Conservation (phyloP, 2,113 vertebrate genomes). For the Zosterops borbonicus region DNA sequence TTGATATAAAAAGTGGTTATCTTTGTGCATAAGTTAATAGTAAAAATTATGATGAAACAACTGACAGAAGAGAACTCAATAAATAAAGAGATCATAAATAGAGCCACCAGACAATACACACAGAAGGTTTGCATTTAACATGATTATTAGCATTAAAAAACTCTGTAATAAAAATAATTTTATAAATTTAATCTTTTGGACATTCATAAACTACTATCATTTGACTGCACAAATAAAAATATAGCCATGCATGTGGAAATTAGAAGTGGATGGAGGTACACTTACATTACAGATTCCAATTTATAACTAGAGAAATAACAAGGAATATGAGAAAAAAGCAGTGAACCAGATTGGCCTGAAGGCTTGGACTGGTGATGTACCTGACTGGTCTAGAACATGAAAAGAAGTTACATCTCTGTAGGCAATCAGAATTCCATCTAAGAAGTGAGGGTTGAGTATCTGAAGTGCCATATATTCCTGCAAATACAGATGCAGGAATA, state of each 20-base stretch:
- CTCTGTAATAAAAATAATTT: not conserved
- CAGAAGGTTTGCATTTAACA: not conserved
- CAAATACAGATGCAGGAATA: not conserved
- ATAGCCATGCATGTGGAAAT: not conserved
- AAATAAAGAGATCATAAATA: not conserved
- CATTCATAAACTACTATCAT: not conserved
- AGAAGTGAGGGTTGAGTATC: not conserved
- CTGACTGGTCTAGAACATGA: not conserved
- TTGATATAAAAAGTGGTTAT: not conserved
- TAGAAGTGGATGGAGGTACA: not conserved
- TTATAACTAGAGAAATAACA: not conserved
- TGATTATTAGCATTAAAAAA: not conserved
- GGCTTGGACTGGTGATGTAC: not conserved
- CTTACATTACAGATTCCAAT: not conserved
- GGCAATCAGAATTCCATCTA: not conserved
- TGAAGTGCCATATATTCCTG: not conserved
- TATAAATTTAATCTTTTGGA: not conserved
- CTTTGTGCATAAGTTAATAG: not conserved
- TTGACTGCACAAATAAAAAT: not conserved
- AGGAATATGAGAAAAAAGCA: not conserved
- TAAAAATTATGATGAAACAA: not conserved
- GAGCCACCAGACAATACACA: not conserved
- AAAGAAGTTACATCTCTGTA: not conserved
- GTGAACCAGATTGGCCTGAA: not conserved
- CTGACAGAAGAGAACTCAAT: not conserved